These are phyloP conservation scores for Dryobotodes eremita DNA, from an alignment of 2,888 invertebrate genomes.

Conservation along the genomic window DNA sequence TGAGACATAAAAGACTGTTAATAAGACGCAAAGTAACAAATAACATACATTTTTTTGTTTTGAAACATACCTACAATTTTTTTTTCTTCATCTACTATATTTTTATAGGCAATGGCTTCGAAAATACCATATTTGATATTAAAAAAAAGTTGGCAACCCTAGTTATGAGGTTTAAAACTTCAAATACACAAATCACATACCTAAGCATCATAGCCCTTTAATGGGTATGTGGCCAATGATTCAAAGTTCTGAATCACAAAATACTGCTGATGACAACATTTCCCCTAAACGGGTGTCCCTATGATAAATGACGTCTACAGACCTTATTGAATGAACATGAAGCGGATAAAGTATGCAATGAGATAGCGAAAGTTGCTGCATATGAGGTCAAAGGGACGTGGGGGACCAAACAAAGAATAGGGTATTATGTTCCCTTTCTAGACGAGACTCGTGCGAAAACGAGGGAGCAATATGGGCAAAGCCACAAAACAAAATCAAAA, in stretches of 20 bases:
- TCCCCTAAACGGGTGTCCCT: conserved; percentile 20
- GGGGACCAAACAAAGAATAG: conserved; percentile 62
- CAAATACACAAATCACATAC: not conserved
- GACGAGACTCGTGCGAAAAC: conserved; percentile 50
- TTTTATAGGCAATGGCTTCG: no score
- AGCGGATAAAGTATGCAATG: conserved; percentile 52
- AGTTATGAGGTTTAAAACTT: not conserved
- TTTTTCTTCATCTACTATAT: no score
- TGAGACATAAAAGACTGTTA: no score
- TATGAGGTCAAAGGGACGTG: conserved; percentile 58
- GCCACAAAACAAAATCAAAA: conserved; percentile 54
- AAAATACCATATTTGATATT: no score
- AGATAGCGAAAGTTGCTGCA: conserved; percentile 46
- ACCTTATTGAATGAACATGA: conserved; percentile 54
- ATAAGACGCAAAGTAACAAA: no score
- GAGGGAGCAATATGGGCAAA: conserved; percentile 42
- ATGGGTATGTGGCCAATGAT: not conserved
- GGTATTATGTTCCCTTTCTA: conserved; percentile 65
- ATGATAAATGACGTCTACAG: conserved; percentile 46
- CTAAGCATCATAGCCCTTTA: not conserved
- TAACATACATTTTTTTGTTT: no score
- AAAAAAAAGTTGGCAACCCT: no score
- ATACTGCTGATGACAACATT: conserved; percentile 21
- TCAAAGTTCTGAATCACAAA: conserved; percentile 7
- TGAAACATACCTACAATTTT: no score